Base-by-base conservation (phyloP, 2,113 vertebrate species). In the Atractosteus spatula region DNA sequence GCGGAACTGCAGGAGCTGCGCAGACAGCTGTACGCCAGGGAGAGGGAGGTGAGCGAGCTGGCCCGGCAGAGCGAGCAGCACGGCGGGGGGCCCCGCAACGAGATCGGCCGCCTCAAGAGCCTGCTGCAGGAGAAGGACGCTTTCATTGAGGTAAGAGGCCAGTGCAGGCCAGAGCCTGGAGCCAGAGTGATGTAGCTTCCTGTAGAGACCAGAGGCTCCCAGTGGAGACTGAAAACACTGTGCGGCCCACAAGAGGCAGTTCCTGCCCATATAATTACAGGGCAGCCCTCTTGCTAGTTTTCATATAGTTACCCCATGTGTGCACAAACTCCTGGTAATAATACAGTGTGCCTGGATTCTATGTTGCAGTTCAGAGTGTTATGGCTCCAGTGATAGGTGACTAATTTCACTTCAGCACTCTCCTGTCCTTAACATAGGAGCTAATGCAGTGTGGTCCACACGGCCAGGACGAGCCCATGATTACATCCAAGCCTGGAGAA, bases 1-100 rank as follows among this genome's bases (percentile, higher is more conserved):
- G 74, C 45, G 0, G 89, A 94, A 62, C 72, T 97, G 7, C 94
- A 94, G 71, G 86, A 94, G 72, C 79, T 97, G 3, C 93, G 93
- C 56, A 90, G 88, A 7, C 93, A 91, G 16, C 45, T 94, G 45
- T 71, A 81, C 71, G 89, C 87, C 13, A 90, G 78, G 68, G 91
- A 93, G 45, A 80, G 85, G 12, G 84, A 84, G 62, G 77, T 88
- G 68, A 71, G 78, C 10, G 83, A 85, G 70, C 70, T 90, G 74
- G 83, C 74, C 3, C 79, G 78, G 61, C 77, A 87, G 62, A 83
- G 76, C 17, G 82, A 78, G 44, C 66, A 67, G 55, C 79, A 85
- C 44, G 74, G 76, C 69, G 41, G 72, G 82, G 77, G 66, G 3
- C 8, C 79, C 74, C 73, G 17, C 42, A 75, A 1, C 41, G 78